These are phyloP conservation scores for Hydrophis major DNA, from an alignment of 2,797 vertebrate genomes.

Conservation along the genomic window DNA sequence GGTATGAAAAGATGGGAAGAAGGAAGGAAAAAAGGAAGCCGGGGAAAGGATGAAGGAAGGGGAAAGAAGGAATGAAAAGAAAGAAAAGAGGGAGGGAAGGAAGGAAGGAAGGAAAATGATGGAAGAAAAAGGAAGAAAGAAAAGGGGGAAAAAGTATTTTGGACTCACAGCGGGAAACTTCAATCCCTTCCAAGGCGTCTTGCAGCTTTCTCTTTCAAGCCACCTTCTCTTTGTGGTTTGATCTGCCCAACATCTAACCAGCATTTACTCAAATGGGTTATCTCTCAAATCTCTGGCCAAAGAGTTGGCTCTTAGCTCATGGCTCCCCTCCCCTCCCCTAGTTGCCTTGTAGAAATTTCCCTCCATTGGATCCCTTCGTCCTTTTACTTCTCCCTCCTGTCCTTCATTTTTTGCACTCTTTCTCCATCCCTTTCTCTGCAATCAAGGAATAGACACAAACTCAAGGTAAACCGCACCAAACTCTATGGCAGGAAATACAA, in stretches of 20 bases:
- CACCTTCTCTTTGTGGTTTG: background rate
- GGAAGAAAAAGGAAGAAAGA: too few relatives aligned
- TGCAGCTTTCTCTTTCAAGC: background rate
- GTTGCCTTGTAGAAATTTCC: background rate
- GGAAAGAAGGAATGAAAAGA: too few relatives aligned
- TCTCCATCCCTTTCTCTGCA: background rate
- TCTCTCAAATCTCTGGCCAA: background rate
- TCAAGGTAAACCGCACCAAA: too few relatives aligned
- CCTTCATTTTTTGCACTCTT: too few relatives aligned
- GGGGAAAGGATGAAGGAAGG: too few relatives aligned
- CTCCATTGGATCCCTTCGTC: accelerated
- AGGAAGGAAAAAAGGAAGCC: too few relatives aligned
- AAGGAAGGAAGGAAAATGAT: too few relatives aligned
- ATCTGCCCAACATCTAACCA: background rate
- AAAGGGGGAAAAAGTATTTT: background rate
- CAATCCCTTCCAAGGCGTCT: background rate
- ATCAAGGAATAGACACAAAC: too few relatives aligned
- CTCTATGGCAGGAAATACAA: too few relatives aligned
- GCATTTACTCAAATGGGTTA: too few relatives aligned
- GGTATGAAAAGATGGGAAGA: too few relatives aligned
- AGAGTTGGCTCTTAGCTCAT: background rate
- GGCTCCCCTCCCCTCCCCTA: background rate
- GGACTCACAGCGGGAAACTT: background rate
- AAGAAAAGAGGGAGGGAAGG: too few relatives aligned
- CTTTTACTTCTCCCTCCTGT: accelerated